Evolutionary conservation across 2,113 vertebrate genomes (phyloP).

Genomic region (Hippocampus mohnikei): DNA sequence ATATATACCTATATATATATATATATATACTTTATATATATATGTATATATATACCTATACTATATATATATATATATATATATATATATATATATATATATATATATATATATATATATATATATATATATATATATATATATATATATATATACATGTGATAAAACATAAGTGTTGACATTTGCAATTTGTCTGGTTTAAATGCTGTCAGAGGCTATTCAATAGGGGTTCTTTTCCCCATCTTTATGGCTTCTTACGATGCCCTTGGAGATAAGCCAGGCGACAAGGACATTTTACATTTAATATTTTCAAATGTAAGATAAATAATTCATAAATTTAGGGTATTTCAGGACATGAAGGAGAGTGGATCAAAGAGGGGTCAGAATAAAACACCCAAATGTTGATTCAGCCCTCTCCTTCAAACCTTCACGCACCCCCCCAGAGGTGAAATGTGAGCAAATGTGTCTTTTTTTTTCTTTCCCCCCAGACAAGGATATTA

Average conservation of each 20-base stretch:
- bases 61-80: no score
- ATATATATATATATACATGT: background rate
- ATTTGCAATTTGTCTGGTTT: constrained; percentile 38
- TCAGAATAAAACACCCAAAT: constrained; percentile 61
- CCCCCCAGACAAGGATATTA: constrained; percentile 34
- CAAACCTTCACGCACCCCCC: constrained; percentile 49
- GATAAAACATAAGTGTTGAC: constrained; percentile 36
- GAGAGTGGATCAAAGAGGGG: constrained; percentile 55
- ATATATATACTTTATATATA: no score
- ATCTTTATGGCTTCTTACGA: constrained; percentile 53
- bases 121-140: no score
- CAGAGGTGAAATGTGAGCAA: constrained; percentile 61
- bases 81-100: no score
- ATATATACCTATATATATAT: no score
- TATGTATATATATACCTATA: no score
- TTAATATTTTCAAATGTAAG: constrained; percentile 68
- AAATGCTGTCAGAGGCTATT: constrained; percentile 49
- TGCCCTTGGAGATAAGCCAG: constrained; percentile 72
- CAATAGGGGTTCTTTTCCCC: constrained; percentile 25
- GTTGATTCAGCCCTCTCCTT: constrained; percentile 63
- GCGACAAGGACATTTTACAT: constrained; percentile 73
- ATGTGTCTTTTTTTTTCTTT: constrained; percentile 56
- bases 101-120: no score
- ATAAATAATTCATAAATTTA: constrained; percentile 78
- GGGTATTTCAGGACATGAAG: constrained; percentile 61